Base-by-base conservation (phyloP, 2,113 vertebrate species). In the Thamnophis sirtalis region DNA sequence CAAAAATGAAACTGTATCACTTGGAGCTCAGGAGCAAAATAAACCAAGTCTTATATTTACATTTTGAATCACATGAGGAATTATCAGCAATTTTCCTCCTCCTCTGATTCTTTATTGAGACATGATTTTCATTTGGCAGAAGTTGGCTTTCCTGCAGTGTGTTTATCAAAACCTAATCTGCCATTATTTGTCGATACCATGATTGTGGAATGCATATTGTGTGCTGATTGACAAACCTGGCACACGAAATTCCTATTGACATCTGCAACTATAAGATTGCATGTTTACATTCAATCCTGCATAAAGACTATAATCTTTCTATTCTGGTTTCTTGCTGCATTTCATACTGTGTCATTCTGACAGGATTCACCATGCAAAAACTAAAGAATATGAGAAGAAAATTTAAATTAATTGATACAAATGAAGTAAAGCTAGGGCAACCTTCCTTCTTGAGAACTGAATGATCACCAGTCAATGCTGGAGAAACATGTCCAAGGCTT, bases 241-340 rank as follows among this genome's bases (percentile, higher is more conserved):
- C 91, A 92, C 54, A 89, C 53, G 13, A 9, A 92, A 86, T 8
- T 80, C 55, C 80, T 53, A 55, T 50, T 22, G 91, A 92, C 91
- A 92, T 63, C 88, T 43, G 49, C 73, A 89, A 86, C 85, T 92
- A 55, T 28, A 85, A 86, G 91, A 92, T 92, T 92, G 80, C 88
- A 92, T 89, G 88, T 89, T 92, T 92, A 86, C 56, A 53, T 63
- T 92, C 88, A 89, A 49, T 5, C 80, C 51, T 86, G 21, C 51
- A 38, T 89, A 63, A 92, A 92, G 88, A 86, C 91, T 92, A 63
- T 92, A 92, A 92, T 92, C 88, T 89, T 92, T 68, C 88, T 92
- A 84, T 89, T 89, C 80, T 10, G 9, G 50, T 87, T 89, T 92
- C 89, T 86, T 92, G 87, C 51, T 33, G 49, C 22, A 50, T 49